Base-by-base conservation (phyloP, 2,888 invertebrate species). In the Osedax frankpressi region DNA sequence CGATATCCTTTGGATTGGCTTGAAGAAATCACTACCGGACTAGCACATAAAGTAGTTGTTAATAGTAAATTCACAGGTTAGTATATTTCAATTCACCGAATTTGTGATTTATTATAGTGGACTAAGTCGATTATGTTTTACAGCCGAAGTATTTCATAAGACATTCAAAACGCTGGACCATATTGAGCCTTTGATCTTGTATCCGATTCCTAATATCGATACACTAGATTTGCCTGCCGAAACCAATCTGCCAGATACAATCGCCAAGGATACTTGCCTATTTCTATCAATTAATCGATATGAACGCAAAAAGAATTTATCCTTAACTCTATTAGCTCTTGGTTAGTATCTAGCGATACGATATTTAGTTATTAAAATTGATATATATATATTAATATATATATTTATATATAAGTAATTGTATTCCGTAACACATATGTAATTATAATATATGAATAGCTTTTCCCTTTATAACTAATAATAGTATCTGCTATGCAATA, bases 221-320 rank as follows among this genome's bases (percentile, higher is more conserved):
- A 75, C 79, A 28, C 80, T 82, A 74, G 77, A 84, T 44, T 76
- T 79, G 59, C 77, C 79, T 14, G 74, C 79, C 1, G 80, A 79
- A 3, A 28, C 28, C 28, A 28, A 26, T 2, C 28, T 69, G 28
- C 75, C 77, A 25, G 76, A 77, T 6, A 74, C 77, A 19, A 77
- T 78, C 73, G 73, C 75, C 1, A 76, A 79, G 25, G 82, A 81
- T 29, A 77, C 80, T 24, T 80, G 78, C 59, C 84, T 93, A 59
- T 92, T 96, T 82, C 86, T 98, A 11, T 98, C 97, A 0, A 90
- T 99, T 77, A 99, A 98, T 86, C 89, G 98, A 76, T 99, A 91
- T 85, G 98, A 99, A 82, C 89, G 93, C 3, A 98, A 98, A 83
- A 99, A 99, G 85, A 92, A 94, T 83, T 86, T 98, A n/a, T 87